Percentiles rank a stretch among this genome's conserved stretches.
These are phyloP conservation scores for Drosophila cognata DNA, from an alignment of 2,888 invertebrate species.

Conservation along the genomic window DNA sequence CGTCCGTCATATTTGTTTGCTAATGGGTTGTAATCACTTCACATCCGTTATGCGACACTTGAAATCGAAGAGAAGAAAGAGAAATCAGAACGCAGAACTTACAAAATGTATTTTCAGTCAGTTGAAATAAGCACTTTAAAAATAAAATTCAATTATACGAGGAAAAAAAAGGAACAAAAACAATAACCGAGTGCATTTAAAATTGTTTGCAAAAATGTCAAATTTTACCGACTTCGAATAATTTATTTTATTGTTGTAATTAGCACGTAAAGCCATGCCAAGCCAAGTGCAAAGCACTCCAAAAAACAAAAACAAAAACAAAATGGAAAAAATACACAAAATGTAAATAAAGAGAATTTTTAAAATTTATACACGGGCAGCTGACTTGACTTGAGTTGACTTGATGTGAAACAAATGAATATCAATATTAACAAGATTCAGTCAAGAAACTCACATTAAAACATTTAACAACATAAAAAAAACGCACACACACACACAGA, in stretches of 20 bases:
- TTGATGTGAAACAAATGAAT: background rate
- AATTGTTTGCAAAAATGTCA: background rate
- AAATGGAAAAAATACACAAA: slow-evolving; percentile 20
- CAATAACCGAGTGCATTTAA: background rate
- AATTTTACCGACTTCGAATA: slow-evolving; percentile 7
- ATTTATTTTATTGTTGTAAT: slow-evolving; percentile 36
- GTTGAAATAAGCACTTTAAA: background rate
- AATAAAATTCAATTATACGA: background rate
- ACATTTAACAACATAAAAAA: slow-evolving; percentile 48
- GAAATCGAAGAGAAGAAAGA: slow-evolving; percentile 53
- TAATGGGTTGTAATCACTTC: slow-evolving; percentile 43
- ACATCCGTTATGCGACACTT: slow-evolving; percentile 72
- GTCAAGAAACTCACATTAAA: slow-evolving; percentile 61
- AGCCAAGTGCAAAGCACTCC: slow-evolving; percentile 12
- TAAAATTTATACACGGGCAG: background rate
- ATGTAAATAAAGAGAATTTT: slow-evolving; percentile 8
- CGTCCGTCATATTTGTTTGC: slow-evolving; percentile 60
- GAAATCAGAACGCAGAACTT: slow-evolving; percentile 45
- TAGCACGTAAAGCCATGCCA: slow-evolving; percentile 36
- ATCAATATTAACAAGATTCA: background rate
- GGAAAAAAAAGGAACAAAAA: background rate
- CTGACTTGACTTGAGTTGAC: background rate
- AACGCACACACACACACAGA: slow-evolving; percentile 6
- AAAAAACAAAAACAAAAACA: background rate
- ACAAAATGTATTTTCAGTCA: background rate